These are phyloP conservation scores for Aspidapion aeneum DNA, from an alignment of 2,888 invertebrate species.

Conservation along the genomic window DNA sequence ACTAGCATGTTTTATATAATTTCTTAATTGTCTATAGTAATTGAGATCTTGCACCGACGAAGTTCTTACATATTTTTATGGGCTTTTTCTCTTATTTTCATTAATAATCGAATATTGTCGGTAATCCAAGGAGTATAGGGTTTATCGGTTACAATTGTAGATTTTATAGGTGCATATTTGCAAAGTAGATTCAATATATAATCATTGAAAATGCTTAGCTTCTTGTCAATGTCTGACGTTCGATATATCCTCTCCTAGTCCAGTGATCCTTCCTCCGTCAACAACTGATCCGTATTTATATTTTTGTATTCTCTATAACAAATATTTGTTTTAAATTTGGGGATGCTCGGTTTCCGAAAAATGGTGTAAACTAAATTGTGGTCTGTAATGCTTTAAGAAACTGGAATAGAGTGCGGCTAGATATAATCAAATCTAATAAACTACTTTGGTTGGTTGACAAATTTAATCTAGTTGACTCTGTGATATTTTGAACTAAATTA, in stretches of 20 bases:
- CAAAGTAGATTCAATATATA: conserved; percentile 1
- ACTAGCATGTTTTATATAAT: conserved; percentile 1
- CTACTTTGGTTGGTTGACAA: background rate
- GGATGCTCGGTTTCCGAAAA: background rate
- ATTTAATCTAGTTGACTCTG: background rate
- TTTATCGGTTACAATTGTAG: conserved; percentile 1
- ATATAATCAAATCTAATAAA: background rate
- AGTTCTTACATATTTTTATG: conserved; percentile 2
- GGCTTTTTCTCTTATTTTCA: conserved; percentile 5
- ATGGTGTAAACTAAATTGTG: background rate
- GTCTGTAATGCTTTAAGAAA: conserved; percentile 1
- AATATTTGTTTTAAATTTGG: background rate
- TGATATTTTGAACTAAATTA: conserved; percentile 2
- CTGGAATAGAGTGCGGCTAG: background rate
- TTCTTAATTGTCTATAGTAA: conserved; percentile 7
- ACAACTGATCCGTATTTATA: background rate
- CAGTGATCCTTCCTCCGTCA: background rate
- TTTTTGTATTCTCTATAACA: background rate
- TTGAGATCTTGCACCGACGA: background rate
- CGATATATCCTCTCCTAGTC: background rate
- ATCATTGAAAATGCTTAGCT: conserved; percentile 3
- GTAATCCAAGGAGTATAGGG: conserved; percentile 8
- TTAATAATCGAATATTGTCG: background rate
- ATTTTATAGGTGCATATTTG: conserved; percentile 7
- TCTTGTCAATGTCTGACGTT: background rate